Evolutionary conservation across 2,797 vertebrate genomes (phyloP).

Genomic region (Pseudotriccus pelzelni): DNA sequence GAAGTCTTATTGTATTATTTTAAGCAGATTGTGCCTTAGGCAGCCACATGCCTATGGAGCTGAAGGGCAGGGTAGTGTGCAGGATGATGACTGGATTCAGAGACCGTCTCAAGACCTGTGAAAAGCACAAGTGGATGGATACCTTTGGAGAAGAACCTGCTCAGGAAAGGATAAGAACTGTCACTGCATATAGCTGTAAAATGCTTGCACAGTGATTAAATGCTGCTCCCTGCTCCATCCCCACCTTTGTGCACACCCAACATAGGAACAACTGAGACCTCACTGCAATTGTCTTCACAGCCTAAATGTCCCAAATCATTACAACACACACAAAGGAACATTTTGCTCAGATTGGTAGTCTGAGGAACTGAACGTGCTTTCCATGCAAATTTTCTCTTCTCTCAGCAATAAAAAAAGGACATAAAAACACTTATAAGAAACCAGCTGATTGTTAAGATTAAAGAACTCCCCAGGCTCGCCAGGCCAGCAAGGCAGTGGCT

Average conservation of each 20-base stretch:
- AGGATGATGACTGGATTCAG: not conserved
- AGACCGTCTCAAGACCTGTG: not conserved
- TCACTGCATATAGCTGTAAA: fast-evolving
- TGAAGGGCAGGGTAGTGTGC: not conserved
- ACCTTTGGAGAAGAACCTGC: not conserved
- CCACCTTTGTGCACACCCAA: fast-evolving
- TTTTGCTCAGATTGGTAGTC: not conserved
- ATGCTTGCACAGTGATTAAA: no score
- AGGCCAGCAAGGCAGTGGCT: not conserved
- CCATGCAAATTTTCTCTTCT: not conserved
- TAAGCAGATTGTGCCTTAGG: not conserved
- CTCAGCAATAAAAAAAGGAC: not conserved
- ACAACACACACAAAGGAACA: not conserved
- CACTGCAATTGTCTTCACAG: fast-evolving
- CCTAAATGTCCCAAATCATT: no score
- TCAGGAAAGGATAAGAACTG: not conserved
- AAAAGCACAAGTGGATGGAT: not conserved
- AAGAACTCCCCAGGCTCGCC: not conserved
- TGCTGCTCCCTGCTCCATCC: not conserved
- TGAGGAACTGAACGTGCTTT: not conserved
- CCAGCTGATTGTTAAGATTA: not conserved
- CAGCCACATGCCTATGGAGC: not conserved
- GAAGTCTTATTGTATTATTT: not conserved
- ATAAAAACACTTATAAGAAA: not conserved
- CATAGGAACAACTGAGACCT: fast-evolving